Evolutionary conservation across 2,888 invertebrate species (phyloP).

Genomic region (Watsonalla cultraria): DNA sequence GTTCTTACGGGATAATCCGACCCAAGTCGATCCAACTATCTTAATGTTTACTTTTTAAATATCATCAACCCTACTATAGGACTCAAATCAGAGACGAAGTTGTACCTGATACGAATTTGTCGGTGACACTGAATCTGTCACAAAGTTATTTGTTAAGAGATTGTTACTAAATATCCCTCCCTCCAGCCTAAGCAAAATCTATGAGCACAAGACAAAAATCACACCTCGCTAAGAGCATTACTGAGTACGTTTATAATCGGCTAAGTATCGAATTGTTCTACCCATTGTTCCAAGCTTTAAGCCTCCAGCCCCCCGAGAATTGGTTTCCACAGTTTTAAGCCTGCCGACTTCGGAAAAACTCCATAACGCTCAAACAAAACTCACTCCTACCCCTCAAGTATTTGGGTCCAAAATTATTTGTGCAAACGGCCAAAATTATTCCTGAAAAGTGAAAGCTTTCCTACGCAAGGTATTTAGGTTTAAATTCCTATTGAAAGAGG

Average conservation of each 20-base stretch:
- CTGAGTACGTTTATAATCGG: conserved; percentile 69
- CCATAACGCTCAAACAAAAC: conserved; percentile 24
- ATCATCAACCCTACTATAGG: too few relatives aligned
- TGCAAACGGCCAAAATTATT: conserved; percentile 50
- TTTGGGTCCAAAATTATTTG: conserved; percentile 42
- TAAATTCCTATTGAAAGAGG: conserved; percentile 78
- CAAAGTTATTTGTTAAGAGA: too few relatives aligned
- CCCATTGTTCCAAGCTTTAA: conserved; percentile 72
- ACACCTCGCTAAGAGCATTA: conserved; percentile 75
- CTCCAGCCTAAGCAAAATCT: conserved; percentile 12
- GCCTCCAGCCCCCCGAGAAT: conserved; percentile 64
- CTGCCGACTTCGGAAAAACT: conserved; percentile 67
- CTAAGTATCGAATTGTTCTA: conserved; percentile 76
- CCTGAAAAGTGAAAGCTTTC: conserved; percentile 78
- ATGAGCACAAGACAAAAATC: conserved; percentile 55
- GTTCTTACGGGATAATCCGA: too few relatives aligned
- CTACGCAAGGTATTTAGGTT: conserved; percentile 76
- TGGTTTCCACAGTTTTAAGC: conserved; percentile 76
- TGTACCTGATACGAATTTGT: too few relatives aligned
- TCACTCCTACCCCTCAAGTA: conserved; percentile 27
- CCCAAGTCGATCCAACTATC: too few relatives aligned
- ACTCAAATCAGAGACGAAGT: too few relatives aligned
- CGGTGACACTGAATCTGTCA: too few relatives aligned
- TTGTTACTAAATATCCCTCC: too few relatives aligned
- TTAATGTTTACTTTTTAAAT: too few relatives aligned